Conservation (phyloP, 2,888 invertebrate species). For the Ectobius pallidus region DNA sequence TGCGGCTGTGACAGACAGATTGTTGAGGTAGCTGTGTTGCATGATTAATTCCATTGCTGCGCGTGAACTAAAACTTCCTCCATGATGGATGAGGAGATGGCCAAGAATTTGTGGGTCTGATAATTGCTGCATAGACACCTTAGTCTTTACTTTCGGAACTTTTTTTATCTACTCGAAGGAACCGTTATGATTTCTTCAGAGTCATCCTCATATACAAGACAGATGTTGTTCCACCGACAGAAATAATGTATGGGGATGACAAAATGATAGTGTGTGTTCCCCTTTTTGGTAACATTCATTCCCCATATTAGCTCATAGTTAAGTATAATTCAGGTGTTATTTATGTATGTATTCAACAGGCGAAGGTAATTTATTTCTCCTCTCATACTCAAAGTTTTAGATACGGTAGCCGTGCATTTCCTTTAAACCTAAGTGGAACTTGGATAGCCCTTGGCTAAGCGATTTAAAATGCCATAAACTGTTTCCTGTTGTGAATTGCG, state of each 20-base stretch:
- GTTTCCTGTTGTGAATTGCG: no score
- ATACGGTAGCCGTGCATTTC: no score
- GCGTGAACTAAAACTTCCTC: neutral
- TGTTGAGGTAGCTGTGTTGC: neutral
- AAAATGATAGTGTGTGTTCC: neutral
- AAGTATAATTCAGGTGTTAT: neutral
- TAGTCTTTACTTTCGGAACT: neutral
- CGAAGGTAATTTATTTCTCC: neutral
- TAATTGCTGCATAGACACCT: neutral
- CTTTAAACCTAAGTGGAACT: no score
- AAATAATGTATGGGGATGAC: neutral
- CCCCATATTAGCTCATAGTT: neutral
- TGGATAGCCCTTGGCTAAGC: no score
- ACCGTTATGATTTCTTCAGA: neutral
- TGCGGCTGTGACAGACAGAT: slow-evolving; percentile 12
- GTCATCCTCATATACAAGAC: neutral
- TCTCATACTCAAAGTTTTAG: no score
- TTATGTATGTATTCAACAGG: neutral
- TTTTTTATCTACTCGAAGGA: neutral
- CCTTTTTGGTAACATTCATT: no score
- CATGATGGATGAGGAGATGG: slow-evolving; percentile 12
- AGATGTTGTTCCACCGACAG: neutral
- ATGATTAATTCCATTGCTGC: slow-evolving; percentile 18
- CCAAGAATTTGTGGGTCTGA: neutral
- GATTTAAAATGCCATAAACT: no score